Evolutionary conservation across 1,140 invertebrate species (phyloP).

Genomic region (Drosophila ercepeae): DNA sequence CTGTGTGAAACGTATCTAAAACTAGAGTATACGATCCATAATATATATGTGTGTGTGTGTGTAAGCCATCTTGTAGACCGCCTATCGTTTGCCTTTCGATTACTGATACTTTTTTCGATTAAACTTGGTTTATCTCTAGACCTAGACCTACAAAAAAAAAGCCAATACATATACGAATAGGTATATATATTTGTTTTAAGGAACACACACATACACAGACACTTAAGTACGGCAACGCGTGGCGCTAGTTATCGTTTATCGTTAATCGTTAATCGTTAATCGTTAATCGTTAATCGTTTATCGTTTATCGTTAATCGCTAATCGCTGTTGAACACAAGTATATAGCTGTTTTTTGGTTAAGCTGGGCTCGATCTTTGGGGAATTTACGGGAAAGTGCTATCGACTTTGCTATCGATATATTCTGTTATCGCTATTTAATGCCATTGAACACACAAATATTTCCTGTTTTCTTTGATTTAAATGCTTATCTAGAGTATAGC

Average conservation of each 20-base stretch:
- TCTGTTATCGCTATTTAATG: constrained; percentile 4
- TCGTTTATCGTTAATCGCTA: constrained; percentile 6
- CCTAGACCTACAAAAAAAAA: constrained; percentile 37
- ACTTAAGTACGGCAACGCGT: constrained; percentile 32
- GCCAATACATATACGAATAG: constrained; percentile 7
- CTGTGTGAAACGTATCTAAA: constrained; percentile 23
- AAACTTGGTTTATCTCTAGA: constrained; percentile 4
- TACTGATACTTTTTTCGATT: constrained; percentile 6
- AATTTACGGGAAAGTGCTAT: neutral
- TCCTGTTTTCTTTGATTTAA: neutral
- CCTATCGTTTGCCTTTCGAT: neutral
- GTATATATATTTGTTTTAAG: constrained; percentile 13
- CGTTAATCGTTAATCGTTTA: no score
- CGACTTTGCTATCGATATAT: neutral
- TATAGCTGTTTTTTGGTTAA: neutral
- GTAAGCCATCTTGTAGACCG: constrained; percentile 14
- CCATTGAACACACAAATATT: constrained; percentile 16
- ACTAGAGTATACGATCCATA: constrained; percentile 26
- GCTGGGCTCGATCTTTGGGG: no score
- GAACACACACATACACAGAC: constrained; percentile 39
- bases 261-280: constrained; percentile 2
- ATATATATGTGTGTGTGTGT: neutral
- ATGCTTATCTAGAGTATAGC: neutral
- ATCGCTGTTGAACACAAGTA: constrained; percentile 3
- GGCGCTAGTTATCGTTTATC: constrained; percentile 24